phyloP scores from a whole-genome alignment of 2,888 invertebrate genomes.

The Zygogramma bicolorata region DNA sequence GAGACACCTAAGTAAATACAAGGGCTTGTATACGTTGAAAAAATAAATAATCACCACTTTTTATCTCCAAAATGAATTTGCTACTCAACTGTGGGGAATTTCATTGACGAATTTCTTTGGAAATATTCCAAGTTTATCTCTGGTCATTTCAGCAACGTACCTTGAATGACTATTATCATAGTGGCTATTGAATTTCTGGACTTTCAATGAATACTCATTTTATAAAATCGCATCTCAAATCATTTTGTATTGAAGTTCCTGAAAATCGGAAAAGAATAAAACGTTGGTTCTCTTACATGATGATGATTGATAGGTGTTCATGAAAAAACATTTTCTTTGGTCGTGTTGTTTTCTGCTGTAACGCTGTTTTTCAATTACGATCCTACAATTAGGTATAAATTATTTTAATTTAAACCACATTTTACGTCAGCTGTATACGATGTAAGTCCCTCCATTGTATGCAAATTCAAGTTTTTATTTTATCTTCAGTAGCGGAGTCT shows the following conservation, averaged over 20 bases:
- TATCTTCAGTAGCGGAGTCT: background rate
- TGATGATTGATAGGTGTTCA: background rate
- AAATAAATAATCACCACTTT: background rate
- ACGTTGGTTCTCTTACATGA: too few relatives aligned
- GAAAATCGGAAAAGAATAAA: too few relatives aligned
- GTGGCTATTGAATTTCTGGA: too few relatives aligned
- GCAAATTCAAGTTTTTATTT: background rate
- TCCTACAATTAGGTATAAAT: constrained; percentile 2
- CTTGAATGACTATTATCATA: too few relatives aligned
- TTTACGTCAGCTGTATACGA: constrained; percentile 1
- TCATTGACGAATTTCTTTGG: background rate
- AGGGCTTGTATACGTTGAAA: background rate
- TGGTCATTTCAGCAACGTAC: background rate
- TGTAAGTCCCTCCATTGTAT: constrained; percentile 2
- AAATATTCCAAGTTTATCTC: background rate
- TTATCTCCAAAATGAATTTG: background rate
- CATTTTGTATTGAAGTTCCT: too few relatives aligned
- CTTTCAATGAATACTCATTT: too few relatives aligned
- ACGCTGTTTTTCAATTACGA: constrained; percentile 19
- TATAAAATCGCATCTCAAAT: too few relatives aligned
- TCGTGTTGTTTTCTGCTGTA: background rate
- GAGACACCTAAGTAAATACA: background rate
- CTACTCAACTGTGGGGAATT: background rate
- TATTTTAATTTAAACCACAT: constrained; percentile 14
- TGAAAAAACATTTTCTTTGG: background rate